A percentile compares a stretch with the other conserved stretches of the same genome.
These are phyloP conservation scores for Aptenodytes patagonicus DNA, from an alignment of 2,113 vertebrate genomes.

Conservation along the genomic window DNA sequence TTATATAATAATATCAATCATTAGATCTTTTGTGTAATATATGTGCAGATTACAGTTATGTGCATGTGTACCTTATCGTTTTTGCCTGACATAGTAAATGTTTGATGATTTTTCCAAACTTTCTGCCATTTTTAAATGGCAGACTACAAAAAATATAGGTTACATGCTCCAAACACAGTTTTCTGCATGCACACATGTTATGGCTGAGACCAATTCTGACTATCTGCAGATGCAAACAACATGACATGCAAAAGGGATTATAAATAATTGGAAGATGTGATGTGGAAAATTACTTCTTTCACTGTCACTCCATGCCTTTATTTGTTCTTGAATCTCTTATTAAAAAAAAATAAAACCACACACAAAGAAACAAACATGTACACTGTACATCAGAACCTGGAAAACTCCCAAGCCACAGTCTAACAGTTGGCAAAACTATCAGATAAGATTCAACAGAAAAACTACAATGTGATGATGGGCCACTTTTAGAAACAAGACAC, in stretches of 20 bases:
- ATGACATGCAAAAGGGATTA: neutral
- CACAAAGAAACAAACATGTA: constrained; percentile 33
- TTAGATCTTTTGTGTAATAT: neutral
- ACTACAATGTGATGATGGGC: constrained; percentile 8
- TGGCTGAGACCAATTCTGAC: neutral
- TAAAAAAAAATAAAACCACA: neutral
- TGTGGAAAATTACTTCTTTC: constrained; percentile 42
- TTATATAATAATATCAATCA: neutral
- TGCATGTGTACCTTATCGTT: neutral
- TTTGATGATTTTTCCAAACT: neutral
- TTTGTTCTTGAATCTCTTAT: constrained; percentile 8
- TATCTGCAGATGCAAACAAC: constrained; percentile 5
- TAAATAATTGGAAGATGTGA: constrained; percentile 22
- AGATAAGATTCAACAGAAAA: constrained; percentile 24
- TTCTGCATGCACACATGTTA: neutral
- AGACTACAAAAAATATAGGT: neutral
- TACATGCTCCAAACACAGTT: neutral
- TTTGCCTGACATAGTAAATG: neutral
- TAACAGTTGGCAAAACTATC: neutral
- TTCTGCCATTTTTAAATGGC: neutral
- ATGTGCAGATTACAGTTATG: neutral
- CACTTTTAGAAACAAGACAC: neutral
- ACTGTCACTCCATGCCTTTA: neutral
- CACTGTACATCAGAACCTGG: neutral
- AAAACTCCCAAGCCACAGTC: constrained; percentile 11